Conservation (phyloP, 2,797 vertebrate genomes). For the Decapterus maruadsi region DNA sequence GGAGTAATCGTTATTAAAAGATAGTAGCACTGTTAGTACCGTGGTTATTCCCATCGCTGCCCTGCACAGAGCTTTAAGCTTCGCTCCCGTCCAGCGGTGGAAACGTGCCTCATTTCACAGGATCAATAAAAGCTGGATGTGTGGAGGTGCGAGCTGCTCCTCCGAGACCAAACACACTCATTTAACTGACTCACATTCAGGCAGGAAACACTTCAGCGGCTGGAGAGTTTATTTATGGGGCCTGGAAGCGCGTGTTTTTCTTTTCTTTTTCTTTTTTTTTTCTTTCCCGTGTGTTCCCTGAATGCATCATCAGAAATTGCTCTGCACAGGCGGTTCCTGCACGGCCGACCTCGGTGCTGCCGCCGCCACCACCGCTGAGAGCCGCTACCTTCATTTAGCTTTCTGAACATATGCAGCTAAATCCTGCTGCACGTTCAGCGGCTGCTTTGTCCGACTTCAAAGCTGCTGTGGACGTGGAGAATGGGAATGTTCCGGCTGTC, state of each 20-base stretch:
- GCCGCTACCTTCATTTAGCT: conserved; percentile 25
- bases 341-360: conserved; percentile 5
- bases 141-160: conserved; percentile 44
- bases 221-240: conserved; percentile 34
- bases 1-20: too few species aligned
- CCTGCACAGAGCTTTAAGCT: conserved; percentile 21
- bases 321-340: conserved; percentile 8
- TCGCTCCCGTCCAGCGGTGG: conserved; percentile 10
- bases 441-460: conserved; percentile 32
- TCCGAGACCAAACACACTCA: conserved; percentile 34
- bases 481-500: conserved; percentile 22
- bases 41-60: too few species aligned
- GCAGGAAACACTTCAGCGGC: conserved; percentile 6
- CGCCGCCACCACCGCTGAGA: too few species aligned
- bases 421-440: conserved; percentile 13
- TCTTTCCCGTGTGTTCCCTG: not conserved
- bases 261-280: not conserved
- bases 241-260: conserved; percentile 4
- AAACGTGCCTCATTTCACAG: conserved; percentile 48
- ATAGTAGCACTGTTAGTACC: too few species aligned
- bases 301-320: conserved; percentile 2
- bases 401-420: conserved; percentile 35
- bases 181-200: conserved; percentile 31
- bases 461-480: conserved; percentile 9
- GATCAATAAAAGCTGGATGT: conserved; percentile 44